A percentile compares a stretch with the other conserved stretches of the same genome.
phyloP scores from a whole-genome alignment of 2,888 invertebrate genomes.

The Scaptomyza reducta region DNA sequence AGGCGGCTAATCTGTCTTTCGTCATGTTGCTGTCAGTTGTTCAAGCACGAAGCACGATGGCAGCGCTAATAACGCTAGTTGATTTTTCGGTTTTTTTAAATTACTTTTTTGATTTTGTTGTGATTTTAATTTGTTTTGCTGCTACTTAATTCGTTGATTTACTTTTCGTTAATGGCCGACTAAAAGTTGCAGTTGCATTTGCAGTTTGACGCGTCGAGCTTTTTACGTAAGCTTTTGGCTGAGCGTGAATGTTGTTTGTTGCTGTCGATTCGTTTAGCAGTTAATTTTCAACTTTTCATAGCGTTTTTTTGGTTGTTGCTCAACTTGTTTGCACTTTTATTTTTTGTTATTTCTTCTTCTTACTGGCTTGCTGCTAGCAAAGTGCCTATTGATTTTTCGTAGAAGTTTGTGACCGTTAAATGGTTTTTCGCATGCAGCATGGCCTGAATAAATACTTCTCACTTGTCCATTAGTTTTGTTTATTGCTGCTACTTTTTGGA shows the following conservation, averaged over 20 bases:
- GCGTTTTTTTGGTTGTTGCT: slow-evolving; percentile 49
- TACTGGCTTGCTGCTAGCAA: slow-evolving; percentile 33
- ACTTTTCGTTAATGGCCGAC: slow-evolving; percentile 18
- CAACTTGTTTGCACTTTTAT: slow-evolving; percentile 65
- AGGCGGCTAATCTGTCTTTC: slow-evolving; percentile 98
- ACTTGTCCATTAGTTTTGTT: slow-evolving; percentile 35
- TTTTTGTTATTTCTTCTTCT: slow-evolving; percentile 5
- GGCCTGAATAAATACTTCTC: slow-evolving; percentile 53
- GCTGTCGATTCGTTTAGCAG: slow-evolving; percentile 31
- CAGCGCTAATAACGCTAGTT: slow-evolving; percentile 15
- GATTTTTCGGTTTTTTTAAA: slow-evolving; percentile 9
- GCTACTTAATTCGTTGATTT: slow-evolving; percentile 21
- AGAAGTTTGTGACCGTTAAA: slow-evolving; percentile 52
- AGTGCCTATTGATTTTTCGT: slow-evolving; percentile 73
- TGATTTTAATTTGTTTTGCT: slow-evolving; percentile 6
- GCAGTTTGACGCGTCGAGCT: slow-evolving; percentile 30
- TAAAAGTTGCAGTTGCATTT: slow-evolving; percentile 31
- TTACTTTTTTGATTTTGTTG: background rate
- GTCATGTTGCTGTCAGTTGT: slow-evolving; percentile 87
- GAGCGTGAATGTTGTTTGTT: slow-evolving; percentile 30
- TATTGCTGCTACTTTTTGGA: slow-evolving; percentile 28
- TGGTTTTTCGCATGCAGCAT: slow-evolving; percentile 54
- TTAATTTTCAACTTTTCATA: slow-evolving; percentile 53
- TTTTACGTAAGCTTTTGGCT: slow-evolving; percentile 70
- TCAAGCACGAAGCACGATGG: slow-evolving; percentile 40